These are phyloP conservation scores for Ciconia maguari DNA, from an alignment of 2,113 vertebrate genomes.

Conservation along the genomic window DNA sequence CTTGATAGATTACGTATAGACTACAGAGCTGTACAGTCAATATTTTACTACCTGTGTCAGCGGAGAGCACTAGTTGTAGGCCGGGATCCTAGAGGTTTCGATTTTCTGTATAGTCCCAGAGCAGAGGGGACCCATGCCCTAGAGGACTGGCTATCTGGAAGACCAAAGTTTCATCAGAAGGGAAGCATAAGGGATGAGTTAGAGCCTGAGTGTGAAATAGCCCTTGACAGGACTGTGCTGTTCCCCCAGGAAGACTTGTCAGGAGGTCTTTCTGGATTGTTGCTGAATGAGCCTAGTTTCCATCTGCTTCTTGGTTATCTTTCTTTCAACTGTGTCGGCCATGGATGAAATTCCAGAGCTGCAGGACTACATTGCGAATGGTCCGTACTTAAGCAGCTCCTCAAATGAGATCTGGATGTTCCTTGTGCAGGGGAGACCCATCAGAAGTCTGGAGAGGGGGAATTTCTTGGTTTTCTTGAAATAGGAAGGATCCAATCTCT, in stretches of 20 bases:
- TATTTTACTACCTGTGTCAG: neutral
- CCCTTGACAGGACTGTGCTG: neutral
- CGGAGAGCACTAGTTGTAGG: neutral
- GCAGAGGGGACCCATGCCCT: neutral
- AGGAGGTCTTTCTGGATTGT: neutral
- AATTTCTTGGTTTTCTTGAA: neutral
- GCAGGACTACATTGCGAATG: neutral
- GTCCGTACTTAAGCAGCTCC: neutral
- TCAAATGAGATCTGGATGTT: neutral
- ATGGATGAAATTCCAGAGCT: neutral
- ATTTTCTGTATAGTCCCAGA: neutral
- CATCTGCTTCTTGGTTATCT: neutral
- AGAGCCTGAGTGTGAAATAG: neutral
- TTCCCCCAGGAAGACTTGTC: neutral
- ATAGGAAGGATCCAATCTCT: neutral
- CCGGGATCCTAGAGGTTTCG: neutral
- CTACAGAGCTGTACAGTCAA: neutral
- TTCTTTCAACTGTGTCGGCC: accelerated
- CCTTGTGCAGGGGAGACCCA: neutral
- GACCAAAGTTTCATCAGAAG: accelerated
- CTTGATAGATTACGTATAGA: neutral
- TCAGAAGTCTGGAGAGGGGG: neutral
- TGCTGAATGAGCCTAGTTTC: neutral
- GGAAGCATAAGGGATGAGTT: neutral
- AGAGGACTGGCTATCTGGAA: neutral